phyloP scores from a whole-genome alignment of 2,888 invertebrate genomes.

The Tetropium fuscum region DNA sequence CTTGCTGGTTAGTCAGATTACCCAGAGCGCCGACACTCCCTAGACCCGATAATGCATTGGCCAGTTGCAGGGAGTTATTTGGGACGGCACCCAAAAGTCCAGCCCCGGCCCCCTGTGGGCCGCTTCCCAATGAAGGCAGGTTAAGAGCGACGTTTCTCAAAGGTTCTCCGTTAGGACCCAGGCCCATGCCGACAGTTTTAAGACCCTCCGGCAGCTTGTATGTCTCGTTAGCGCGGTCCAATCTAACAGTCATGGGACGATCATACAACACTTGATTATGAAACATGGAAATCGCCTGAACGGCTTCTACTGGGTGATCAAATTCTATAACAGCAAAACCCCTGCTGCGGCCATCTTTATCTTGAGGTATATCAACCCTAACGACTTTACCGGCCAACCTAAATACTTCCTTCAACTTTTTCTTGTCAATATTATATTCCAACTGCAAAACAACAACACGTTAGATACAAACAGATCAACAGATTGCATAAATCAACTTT shows the following conservation, averaged over 20 bases:
- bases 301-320: conserved; percentile 98
- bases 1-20: conserved; percentile 55
- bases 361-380: conserved; percentile 89
- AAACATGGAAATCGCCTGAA: conserved; percentile 98
- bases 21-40: conserved; percentile 68
- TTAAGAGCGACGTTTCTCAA: conserved; percentile 87
- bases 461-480: not conserved
- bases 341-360: conserved; percentile 96
- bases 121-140: conserved; percentile 63
- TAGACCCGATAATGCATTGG: conserved; percentile 67
- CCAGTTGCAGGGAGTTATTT: conserved; percentile 67
- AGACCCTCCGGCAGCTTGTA: conserved; percentile 90
- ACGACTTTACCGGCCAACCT: conserved; percentile 96
- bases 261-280: conserved; percentile 95
- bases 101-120: conserved; percentile 16
- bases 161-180: conserved; percentile 93
- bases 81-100: conserved; percentile 71
- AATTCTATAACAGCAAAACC: conserved; percentile 97
- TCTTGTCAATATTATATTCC: conserved; percentile 95
- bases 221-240: conserved; percentile 88
- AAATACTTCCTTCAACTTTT: conserved; percentile 95
- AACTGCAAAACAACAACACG: conserved; percentile 73
- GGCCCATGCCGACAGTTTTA: conserved; percentile 92
- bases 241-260: conserved; percentile 92
- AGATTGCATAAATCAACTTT: too few relatives aligned